A percentile compares a stretch with the other conserved stretches of the same genome.
Evolutionary conservation across 2,888 invertebrate species (phyloP).

Genomic region (Helleia helle): DNA sequence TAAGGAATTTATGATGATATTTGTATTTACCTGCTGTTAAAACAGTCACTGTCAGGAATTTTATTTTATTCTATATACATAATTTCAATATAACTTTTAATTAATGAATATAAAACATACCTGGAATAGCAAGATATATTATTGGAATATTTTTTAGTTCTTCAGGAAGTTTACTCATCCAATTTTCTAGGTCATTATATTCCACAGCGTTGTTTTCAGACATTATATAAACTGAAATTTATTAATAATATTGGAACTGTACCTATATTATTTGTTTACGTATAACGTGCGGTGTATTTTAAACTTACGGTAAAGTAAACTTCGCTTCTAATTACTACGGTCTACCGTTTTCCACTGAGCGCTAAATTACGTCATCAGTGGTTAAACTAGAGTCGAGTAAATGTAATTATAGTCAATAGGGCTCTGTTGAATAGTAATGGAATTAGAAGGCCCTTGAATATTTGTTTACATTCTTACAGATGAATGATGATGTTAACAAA

Average conservation of each 20-base stretch:
- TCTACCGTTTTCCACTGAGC: not conserved
- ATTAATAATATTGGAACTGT: not conserved
- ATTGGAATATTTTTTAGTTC: constrained; percentile 75
- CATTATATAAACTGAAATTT: constrained; percentile 31
- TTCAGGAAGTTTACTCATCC: constrained; percentile 81
- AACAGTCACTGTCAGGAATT: too few species aligned
- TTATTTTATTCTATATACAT: too few species aligned
- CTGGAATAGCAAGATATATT: constrained; percentile 84
- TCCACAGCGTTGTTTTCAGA: constrained; percentile 36
- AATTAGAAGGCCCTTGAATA: not conserved
- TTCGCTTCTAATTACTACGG: not conserved
- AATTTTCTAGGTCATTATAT: constrained; percentile 68
- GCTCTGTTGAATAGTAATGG: not conserved
- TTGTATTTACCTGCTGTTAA: too few species aligned
- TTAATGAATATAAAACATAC: constrained; percentile 46
- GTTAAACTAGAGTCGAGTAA: not conserved
- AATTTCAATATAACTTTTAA: too few species aligned
- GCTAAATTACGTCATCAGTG: not conserved
- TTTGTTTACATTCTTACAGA: not conserved
- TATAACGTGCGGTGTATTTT: too few species aligned
- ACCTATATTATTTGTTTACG: too few species aligned
- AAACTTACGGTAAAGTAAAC: not conserved
- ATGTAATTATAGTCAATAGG: not conserved
- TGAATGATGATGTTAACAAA: constrained; percentile 2
- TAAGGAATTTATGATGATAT: too few species aligned